Conservation (phyloP, 1,140 invertebrate species). For the Drosophila sp. region DNA sequence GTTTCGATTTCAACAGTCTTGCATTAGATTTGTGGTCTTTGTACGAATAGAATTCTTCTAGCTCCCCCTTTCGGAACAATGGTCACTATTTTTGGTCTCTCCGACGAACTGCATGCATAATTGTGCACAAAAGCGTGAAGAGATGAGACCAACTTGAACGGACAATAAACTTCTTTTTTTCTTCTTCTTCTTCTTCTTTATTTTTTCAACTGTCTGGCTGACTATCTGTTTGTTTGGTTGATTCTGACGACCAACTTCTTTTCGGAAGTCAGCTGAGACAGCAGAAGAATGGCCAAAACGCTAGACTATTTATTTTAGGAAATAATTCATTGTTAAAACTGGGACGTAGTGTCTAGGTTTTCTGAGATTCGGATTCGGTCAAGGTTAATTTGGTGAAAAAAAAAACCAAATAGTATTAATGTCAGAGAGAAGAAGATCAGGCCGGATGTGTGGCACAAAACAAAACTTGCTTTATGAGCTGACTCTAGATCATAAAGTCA, state of each 20-base stretch:
- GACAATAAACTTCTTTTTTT: conserved; percentile 63
- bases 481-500: conserved; percentile 25
- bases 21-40: conserved; percentile 18
- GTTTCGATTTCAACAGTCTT: conserved; percentile 22
- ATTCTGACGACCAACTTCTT: conserved; percentile 66
- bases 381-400: conserved; percentile 66
- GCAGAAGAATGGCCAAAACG: conserved; percentile 39
- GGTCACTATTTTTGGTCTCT: conserved; percentile 73
- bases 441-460: conserved; percentile 74
- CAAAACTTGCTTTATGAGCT: conserved; percentile 50
- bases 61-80: conserved; percentile 57
- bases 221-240: not conserved
- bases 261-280: conserved; percentile 52
- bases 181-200: not conserved
- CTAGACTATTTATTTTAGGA: conserved; percentile 54
- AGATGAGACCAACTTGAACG: conserved; percentile 46
- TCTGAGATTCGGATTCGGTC: conserved; percentile 73
- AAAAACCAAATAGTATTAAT: conserved; percentile 30
- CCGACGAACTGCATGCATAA: conserved; percentile 75
- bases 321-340: conserved; percentile 64
- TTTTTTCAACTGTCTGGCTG: conserved; percentile 21
- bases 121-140: conserved; percentile 78
- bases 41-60: conserved; percentile 10
- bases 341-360: conserved; percentile 58
- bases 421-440: conserved; percentile 55